Conservation (phyloP, 2,888 invertebrate species). For the Eutolmus rufibarbis region DNA sequence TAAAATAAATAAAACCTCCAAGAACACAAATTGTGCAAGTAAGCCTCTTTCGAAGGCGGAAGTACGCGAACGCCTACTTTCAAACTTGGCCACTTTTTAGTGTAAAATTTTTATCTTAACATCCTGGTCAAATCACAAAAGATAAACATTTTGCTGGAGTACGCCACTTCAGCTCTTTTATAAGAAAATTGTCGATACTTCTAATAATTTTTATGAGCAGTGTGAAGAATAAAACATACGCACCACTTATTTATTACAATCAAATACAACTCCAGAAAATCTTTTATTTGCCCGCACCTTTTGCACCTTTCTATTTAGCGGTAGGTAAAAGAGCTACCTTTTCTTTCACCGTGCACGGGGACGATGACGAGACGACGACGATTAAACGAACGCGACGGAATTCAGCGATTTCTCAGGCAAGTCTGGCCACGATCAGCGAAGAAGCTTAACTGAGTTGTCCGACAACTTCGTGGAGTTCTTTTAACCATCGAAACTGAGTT, state of each 20-base stretch:
- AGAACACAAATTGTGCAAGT: not conserved
- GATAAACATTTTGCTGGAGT: not conserved
- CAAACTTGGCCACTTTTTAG: not conserved
- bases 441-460: conserved; percentile 26
- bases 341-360: not conserved
- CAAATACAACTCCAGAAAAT: not conserved
- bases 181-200: not conserved
- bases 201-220: not conserved
- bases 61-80: not conserved
- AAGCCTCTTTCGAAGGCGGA: not conserved
- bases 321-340: not conserved
- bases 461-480: conserved; percentile 14
- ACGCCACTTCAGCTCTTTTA: not conserved
- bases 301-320: not conserved
- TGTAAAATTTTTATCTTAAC: not conserved
- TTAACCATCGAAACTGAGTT: not conserved
- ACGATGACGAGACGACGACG: not conserved
- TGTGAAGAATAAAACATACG: not conserved
- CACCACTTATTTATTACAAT: not conserved
- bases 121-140: not conserved
- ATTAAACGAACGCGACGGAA: not conserved
- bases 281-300: not conserved
- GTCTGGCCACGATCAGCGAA: conserved; percentile 28
- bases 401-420: not conserved
- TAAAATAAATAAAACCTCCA: not conserved